These are phyloP conservation scores for Brachirus orientalis DNA, from an alignment of 2,113 vertebrate genomes.

Conservation along the genomic window DNA sequence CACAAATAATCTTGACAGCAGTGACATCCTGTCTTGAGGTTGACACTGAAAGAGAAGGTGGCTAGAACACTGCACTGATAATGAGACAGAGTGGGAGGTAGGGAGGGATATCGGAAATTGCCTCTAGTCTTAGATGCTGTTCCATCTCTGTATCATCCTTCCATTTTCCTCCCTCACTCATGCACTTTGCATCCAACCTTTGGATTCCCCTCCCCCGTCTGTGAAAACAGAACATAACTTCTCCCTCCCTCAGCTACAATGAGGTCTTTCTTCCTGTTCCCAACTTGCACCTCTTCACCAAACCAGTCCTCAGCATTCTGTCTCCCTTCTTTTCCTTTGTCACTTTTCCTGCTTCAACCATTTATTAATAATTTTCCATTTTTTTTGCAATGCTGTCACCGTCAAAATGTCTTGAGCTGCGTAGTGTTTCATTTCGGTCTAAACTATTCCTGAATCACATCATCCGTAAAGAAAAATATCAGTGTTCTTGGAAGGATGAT, in stretches of 20 bases:
- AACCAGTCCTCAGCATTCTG: conserved; percentile 10
- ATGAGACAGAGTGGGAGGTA: conserved; percentile 67
- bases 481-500: conserved; percentile 18
- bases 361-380: too few relatives aligned
- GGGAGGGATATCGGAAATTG: conserved; percentile 48
- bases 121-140: conserved; percentile 60
- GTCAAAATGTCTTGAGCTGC: neutral
- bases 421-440: neutral
- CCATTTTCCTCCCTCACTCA: conserved; percentile 12
- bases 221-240: neutral
- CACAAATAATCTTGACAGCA: conserved; percentile 45
- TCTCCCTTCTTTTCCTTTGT: neutral
- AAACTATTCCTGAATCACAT: conserved; percentile 18
- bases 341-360: neutral
- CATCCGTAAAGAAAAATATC: neutral
- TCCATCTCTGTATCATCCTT: conserved; percentile 61
- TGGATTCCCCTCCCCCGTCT: neutral
- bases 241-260: conserved; percentile 14
- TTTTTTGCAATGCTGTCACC: too few relatives aligned
- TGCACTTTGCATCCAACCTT: neutral
- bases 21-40: conserved; percentile 41
- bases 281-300: too few relatives aligned
- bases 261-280: conserved; percentile 44
- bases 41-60: conserved; percentile 52
- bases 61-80: conserved; percentile 37